Base-by-base conservation (phyloP, 2,888 invertebrate species). In the Trichogramma dendrolimi region DNA sequence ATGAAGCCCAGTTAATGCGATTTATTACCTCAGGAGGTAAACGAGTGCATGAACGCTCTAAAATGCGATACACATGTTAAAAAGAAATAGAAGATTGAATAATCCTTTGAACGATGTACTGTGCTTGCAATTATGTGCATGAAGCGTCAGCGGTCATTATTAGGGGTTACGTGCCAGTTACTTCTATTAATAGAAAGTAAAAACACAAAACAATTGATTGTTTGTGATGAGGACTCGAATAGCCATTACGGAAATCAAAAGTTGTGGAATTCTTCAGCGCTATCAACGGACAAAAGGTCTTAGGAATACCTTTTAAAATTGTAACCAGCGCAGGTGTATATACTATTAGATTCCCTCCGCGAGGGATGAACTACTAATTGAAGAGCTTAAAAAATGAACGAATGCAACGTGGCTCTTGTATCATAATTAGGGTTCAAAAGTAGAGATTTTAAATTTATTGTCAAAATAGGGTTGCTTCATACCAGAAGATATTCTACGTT, bases 21-120 rank as follows among this genome's bases (percentile, higher is more conserved):
- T 49, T 61, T 63, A 67, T 68, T 69, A 68, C 69, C 69, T 69
- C 64, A 68, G 64, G 63, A 67, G 64, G 63, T 69, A 68, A 63
- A 60, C 59, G 65, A 57, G 62, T 68, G 68, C 67, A 64, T 50
- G 65, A 68, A 67, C 48, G 60, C 60, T 59, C 61, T 53, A 63
- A 40, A 58, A 61, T 49, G 46, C 50, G 47, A 55, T 55, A 63
- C 44, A 54, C 58, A 58, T 61, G 58, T 27, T 66, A 62, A 63
- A 56, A 66, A 63, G 41, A 56, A 56, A 40, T 57, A 41, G 53
- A 40, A 54, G 27, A 56, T 49, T 61, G 50, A 6, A 55, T 51
- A 57, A 55, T 47, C 52, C 57, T 63, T 42, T 46, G 50, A 53
- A 48, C 58, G 57, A 61, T 66, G 65, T 66, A 65, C 55, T 61